Conservation (phyloP, 2,797 vertebrate species). For the Microctenopoma stevenorrisi region DNA sequence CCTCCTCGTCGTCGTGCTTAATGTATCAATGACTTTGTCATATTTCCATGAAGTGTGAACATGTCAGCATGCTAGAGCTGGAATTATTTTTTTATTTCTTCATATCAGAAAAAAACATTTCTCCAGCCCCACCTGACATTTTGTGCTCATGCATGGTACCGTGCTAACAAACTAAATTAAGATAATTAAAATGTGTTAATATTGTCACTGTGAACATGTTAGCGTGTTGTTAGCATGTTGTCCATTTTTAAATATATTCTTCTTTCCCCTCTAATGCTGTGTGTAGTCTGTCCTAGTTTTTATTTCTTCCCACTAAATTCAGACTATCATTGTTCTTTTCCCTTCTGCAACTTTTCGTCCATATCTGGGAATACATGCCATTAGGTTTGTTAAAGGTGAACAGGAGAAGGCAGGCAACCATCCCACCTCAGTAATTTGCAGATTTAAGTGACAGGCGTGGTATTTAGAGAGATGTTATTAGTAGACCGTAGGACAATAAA, state of each 20-base stretch:
- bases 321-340: background rate
- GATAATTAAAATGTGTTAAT: background rate
- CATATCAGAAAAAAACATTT: too few species aligned
- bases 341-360: background rate
- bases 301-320: background rate
- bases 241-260: too few species aligned
- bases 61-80: too few species aligned
- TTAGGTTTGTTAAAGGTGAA: slow-evolving; percentile 4
- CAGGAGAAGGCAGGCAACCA: background rate
- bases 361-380: background rate
- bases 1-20: slow-evolving; percentile 25
- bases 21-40: too few species aligned
- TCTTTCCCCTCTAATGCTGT: too few species aligned
- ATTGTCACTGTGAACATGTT: background rate
- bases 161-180: background rate
- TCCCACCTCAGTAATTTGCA: slow-evolving; percentile 5
- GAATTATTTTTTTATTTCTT: too few species aligned
- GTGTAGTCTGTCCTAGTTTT: too few species aligned
- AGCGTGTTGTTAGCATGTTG: background rate
- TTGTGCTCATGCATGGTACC: background rate
- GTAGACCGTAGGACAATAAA: background rate
- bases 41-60: too few species aligned
- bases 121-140: background rate
- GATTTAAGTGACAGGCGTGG: slow-evolving; percentile 7
- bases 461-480: slow-evolving; percentile 11